Conservation (phyloP, 2,888 invertebrate species). For the Cataglyphis altisquamis region DNA sequence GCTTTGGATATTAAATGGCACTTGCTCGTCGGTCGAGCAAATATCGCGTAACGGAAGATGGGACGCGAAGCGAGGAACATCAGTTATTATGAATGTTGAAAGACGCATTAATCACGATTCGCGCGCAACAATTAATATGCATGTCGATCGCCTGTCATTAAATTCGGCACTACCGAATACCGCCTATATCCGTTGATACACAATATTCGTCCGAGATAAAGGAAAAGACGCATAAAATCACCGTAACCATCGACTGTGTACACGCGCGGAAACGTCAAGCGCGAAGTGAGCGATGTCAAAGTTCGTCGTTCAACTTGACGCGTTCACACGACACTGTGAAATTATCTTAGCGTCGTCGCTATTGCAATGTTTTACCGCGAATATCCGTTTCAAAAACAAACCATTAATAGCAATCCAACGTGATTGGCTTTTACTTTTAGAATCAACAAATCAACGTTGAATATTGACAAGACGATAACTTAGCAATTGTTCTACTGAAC, state of each 20-base stretch:
- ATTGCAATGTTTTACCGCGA: background rate
- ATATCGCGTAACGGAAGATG: background rate
- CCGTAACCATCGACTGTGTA: background rate
- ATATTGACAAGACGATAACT: no score
- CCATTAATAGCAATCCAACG: no score
- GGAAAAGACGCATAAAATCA: background rate
- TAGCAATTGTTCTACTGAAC: no score
- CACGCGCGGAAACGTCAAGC: background rate
- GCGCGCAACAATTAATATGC: background rate
- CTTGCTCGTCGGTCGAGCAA: background rate
- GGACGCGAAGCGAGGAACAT: background rate
- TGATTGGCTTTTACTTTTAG: no score
- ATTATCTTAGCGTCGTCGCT: background rate
- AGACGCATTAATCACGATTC: background rate
- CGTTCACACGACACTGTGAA: background rate
- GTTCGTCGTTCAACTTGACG: background rate
- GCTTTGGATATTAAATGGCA: constrained; percentile 5
- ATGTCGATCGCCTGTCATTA: background rate
- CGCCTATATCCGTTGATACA: background rate
- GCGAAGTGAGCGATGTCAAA: background rate
- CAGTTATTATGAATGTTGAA: background rate
- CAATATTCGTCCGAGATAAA: background rate
- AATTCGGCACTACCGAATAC: background rate
- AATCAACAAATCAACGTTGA: no score
- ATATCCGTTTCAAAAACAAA: no score